Evolutionary conservation across 1,140 invertebrate genomes (phyloP).

Genomic region (Acromyrmex echinatior): DNA sequence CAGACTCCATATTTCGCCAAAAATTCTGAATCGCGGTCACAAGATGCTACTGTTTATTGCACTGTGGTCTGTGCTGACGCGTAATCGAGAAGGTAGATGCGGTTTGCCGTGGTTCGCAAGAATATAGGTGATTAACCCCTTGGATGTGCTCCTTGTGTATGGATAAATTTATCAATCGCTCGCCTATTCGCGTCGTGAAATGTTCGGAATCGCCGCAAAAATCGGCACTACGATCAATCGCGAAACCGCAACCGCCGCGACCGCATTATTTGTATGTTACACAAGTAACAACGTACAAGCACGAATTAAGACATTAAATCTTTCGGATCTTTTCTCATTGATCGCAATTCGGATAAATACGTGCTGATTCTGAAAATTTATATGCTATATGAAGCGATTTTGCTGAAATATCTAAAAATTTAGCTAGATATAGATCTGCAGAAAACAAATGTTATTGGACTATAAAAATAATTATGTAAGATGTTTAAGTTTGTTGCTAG

Average conservation of each 20-base stretch:
- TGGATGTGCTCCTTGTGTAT: slow-evolving; percentile 59
- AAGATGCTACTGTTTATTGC: slow-evolving; percentile 78
- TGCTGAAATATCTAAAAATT: no score
- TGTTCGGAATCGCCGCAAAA: slow-evolving; percentile 68
- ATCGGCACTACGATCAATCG: slow-evolving; percentile 66
- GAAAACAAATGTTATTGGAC: no score
- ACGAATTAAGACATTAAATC: slow-evolving; percentile 55
- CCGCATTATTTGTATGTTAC: slow-evolving; percentile 61
- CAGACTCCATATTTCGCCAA: neutral
- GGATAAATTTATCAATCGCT: slow-evolving; percentile 55
- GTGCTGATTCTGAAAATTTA: neutral
- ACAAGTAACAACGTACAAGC: slow-evolving; percentile 32
- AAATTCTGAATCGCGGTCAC: slow-evolving; percentile 53
- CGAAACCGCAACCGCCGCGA: slow-evolving; percentile 73
- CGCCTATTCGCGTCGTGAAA: slow-evolving; percentile 42
- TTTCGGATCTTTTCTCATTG: slow-evolving; percentile 21
- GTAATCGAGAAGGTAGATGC: slow-evolving; percentile 79
- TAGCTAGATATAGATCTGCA: no score
- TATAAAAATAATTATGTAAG: no score
- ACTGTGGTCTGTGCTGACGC: slow-evolving; percentile 78
- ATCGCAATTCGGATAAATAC: neutral
- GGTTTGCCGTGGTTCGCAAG: slow-evolving; percentile 78
- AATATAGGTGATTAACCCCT: slow-evolving; percentile 79
- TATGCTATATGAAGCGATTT: neutral
- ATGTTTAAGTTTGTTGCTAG: no score